A percentile compares a stretch with the other conserved stretches of the same genome.
Conservation (phyloP, 2,888 invertebrate genomes). For the Rugalucina vietnamica region DNA sequence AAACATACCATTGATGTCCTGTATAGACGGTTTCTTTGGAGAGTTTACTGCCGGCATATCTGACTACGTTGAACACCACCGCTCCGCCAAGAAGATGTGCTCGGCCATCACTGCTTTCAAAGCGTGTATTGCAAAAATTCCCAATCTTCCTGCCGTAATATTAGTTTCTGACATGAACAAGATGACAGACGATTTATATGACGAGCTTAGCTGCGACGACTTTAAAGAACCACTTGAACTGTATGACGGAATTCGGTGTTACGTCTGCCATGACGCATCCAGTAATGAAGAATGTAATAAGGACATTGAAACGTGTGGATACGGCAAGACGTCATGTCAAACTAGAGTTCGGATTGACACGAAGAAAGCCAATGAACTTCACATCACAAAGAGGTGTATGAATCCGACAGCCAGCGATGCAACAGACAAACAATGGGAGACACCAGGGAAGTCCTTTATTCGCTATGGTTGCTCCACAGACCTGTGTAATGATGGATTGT, state of each 20-base stretch:
- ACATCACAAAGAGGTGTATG: constrained; percentile 40
- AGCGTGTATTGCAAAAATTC: constrained; percentile 21
- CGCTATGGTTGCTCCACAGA: neutral
- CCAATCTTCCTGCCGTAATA: constrained; percentile 29
- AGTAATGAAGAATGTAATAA: constrained; percentile 31
- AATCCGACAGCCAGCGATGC: neutral
- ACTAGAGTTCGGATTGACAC: neutral
- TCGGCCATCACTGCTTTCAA: constrained; percentile 3
- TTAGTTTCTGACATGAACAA: constrained; percentile 13
- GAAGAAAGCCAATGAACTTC: neutral
- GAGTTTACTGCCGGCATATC: neutral
- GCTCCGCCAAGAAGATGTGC: constrained; percentile 24
- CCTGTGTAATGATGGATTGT: constrained; percentile 14
- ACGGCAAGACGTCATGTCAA: constrained; percentile 41
- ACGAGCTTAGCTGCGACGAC: constrained; percentile 29
- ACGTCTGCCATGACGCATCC: constrained; percentile 19
- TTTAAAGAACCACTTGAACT: neutral
- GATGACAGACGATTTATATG: constrained; percentile 14
- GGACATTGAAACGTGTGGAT: constrained; percentile 22
- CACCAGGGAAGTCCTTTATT: neutral
- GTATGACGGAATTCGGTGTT: constrained; percentile 27
- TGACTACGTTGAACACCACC: neutral
- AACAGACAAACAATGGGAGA: constrained; percentile 8
- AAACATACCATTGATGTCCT: constrained; percentile 3
- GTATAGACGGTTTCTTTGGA: constrained; percentile 14